Percentiles rank a stretch among this genome's conserved stretches.
Evolutionary conservation across 1,140 invertebrate genomes (phyloP).

Genomic region (fruit fly (Drosophila melanogaster)): Release_6_plus_ISO1_MT NT_037436.4:19929001-19929500

Average conservation of each 20-base stretch:
- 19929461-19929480: conserved; percentile 22
- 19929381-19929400: conserved; percentile 59
- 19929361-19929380: conserved; percentile 44
- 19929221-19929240: conserved; percentile 45
- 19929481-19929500: conserved; percentile 34
- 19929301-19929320: not conserved
- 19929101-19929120: conserved; percentile 63
- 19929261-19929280: conserved; percentile 62
- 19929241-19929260: conserved; percentile 65
- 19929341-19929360: conserved; percentile 26
- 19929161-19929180: conserved; percentile 56
- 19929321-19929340: conserved; percentile 13
- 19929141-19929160: conserved; percentile 58
- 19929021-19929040: conserved; percentile 23
- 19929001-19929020: not conserved
- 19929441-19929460: conserved; percentile 33
- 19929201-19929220: conserved; percentile 48
- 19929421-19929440: conserved; percentile 53
- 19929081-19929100: conserved; percentile 39
- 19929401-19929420: conserved; percentile 70
- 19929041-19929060: conserved; percentile 23
- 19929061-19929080: conserved; percentile 59
- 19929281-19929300: conserved; percentile 36
- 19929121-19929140: conserved; percentile 28
- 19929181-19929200: conserved; percentile 63